These are phyloP conservation scores for Andrena marginata DNA, from an alignment of 2,888 invertebrate genomes.

Conservation along the genomic window DNA sequence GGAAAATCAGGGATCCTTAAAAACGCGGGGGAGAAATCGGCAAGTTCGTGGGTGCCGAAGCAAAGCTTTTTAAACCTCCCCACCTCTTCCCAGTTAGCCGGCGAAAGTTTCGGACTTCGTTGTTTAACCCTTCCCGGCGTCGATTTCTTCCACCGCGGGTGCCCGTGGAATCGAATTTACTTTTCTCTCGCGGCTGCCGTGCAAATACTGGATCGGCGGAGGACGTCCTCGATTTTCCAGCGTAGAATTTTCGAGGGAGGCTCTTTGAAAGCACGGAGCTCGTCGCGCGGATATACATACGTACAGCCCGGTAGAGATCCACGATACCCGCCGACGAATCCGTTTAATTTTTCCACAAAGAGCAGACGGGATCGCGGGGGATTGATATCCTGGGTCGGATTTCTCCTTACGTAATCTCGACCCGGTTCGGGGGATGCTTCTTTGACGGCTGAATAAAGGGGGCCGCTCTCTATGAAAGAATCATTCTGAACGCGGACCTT, in stretches of 20 bases:
- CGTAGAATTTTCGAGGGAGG: not conserved
- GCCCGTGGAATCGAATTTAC: not conserved
- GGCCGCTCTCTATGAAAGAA: constrained; percentile 9
- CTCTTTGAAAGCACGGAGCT: not conserved
- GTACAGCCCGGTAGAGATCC: not conserved
- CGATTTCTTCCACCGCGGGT: not conserved
- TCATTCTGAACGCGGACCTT: constrained; percentile 15
- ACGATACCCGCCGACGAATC: not conserved
- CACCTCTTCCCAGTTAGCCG: too few relatives aligned
- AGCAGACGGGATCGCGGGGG: not conserved
- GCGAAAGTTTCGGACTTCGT: not conserved
- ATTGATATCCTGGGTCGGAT: constrained; percentile 1
- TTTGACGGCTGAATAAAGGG: constrained; percentile 25
- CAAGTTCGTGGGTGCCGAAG: not conserved
- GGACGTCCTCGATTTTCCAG: not conserved
- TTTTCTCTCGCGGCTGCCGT: not conserved
- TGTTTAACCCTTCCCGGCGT: not conserved
- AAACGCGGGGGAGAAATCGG: too few relatives aligned
- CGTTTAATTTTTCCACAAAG: constrained; percentile 15
- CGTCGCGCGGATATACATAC: not conserved
- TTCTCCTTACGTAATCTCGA: constrained; percentile 35
- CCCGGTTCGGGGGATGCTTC: constrained; percentile 9
- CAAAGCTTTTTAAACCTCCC: not conserved
- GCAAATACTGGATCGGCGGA: not conserved
- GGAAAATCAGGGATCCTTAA: too few relatives aligned